A percentile compares a stretch with the other conserved stretches of the same genome.
Evolutionary conservation across 2,888 invertebrate species (phyloP).

Genomic region (Lycaena phlaeas): DNA sequence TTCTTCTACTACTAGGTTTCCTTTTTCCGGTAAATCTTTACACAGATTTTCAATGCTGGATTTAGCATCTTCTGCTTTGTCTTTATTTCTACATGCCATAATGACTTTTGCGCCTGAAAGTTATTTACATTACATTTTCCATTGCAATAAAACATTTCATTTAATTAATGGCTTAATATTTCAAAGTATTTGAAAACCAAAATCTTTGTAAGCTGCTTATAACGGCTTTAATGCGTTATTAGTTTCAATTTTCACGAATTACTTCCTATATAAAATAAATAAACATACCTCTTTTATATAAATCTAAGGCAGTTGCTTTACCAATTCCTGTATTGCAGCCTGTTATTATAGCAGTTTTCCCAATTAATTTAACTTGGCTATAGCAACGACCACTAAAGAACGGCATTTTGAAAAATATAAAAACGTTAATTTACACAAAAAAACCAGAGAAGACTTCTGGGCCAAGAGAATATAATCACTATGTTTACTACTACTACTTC

Average conservation of each 20-base stretch:
- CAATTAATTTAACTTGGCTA: constrained; percentile 68
- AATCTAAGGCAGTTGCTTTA: constrained; percentile 59
- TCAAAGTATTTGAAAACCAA: no score
- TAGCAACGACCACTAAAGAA: constrained; percentile 56
- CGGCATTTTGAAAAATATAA: constrained; percentile 43
- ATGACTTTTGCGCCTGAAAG: constrained; percentile 68
- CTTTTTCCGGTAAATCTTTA: constrained; percentile 45
- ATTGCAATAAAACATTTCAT: no score
- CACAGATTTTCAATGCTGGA: constrained; percentile 62
- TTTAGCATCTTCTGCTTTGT: constrained; percentile 72
- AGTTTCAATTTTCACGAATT: no score
- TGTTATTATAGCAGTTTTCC: constrained; percentile 69
- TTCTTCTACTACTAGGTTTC: constrained; percentile 60
- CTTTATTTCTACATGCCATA: constrained; percentile 68
- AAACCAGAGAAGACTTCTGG: no score
- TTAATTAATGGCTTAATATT: no score
- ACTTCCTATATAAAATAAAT: no score
- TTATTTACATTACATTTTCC: no score
- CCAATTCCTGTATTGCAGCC: constrained; percentile 63
- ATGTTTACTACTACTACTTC: no score
- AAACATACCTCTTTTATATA: constrained; percentile 54
- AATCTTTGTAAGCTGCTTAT: no score
- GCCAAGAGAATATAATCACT: no score
- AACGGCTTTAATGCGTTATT: no score
- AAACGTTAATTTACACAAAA: no score